These are phyloP conservation scores for Ornithorhynchus anatinus DNA, from an alignment of 2,113 vertebrate species.

Conservation along the genomic window DNA sequence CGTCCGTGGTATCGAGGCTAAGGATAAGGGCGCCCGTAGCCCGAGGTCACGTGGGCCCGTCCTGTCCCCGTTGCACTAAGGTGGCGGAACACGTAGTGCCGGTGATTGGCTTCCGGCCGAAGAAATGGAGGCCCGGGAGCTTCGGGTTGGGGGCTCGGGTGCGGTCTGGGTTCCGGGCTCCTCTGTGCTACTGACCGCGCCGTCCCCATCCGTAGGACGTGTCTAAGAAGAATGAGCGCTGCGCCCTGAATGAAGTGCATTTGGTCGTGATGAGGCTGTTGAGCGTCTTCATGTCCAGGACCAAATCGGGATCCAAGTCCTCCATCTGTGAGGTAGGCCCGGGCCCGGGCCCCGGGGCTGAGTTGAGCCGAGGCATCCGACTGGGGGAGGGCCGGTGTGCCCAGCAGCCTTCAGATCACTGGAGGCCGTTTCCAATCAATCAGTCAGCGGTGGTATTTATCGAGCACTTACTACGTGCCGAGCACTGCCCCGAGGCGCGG, in stretches of 20 bases:
- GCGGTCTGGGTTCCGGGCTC: not conserved
- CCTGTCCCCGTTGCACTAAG: not conserved
- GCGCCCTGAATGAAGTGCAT: constrained; percentile 92
- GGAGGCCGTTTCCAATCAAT: too few species aligned
- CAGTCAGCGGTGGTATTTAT: too few species aligned
- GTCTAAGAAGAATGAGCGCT: constrained; percentile 94
- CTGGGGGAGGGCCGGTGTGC: too few species aligned
- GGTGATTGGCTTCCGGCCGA: not conserved
- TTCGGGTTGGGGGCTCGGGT: not conserved
- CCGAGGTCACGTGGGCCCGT: rapidly evolving
- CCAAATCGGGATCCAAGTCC: constrained; percentile 95
- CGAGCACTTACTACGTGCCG: too few species aligned
- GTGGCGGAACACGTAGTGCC: not conserved
- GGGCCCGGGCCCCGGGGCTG: not conserved
- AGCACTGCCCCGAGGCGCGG: too few species aligned
- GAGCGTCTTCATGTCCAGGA: constrained; percentile 98
- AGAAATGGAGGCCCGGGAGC: not conserved
- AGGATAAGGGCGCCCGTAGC: not conserved
- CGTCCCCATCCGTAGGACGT: constrained; percentile 79
- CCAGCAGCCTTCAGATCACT: too few species aligned
- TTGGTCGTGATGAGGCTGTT: constrained; percentile 96
- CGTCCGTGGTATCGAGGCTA: not conserved
- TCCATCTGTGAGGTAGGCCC: constrained; percentile 88
- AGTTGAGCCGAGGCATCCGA: not conserved
- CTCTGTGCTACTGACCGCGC: not conserved